Evolutionary conservation across 2,888 invertebrate species (phyloP), one percentile per base, ranked within the genome.

Genomic region (Alcis repandata): DNA sequence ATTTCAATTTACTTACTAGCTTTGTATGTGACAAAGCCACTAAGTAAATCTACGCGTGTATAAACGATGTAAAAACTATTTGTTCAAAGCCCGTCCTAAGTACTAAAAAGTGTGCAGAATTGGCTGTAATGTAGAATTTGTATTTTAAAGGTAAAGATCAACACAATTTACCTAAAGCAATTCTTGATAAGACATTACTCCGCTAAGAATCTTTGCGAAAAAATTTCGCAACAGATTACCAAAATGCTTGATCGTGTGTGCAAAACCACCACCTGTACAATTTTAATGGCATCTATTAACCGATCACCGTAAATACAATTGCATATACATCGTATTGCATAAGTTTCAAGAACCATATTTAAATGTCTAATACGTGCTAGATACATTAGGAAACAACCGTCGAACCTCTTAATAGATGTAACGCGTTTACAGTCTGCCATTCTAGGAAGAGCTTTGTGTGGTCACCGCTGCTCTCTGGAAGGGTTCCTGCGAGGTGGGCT

Each of bases 271-370:
- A 75, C 72, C 74, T 69, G 70, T 74, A 77, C 72, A 74, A 73
- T 77, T 80, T 69, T 80, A 80, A 84, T 80, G 75, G 75, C 77
- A 80, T 82, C 82, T 79, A 86, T 84, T 83, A 83, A 79, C 75
- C 70, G 73, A 66, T 66, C 65, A 78, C 76, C 71, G 74, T 65
- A 70, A 68, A 71, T 69, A 69, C 74, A 66, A 61, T 53, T 57
- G 65, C 65, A 59, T 68, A 68, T 82, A 79, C 77, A 84, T 56
- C 48, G 46, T 51, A 84, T 86, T 86, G 83, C 85, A 86, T 85
- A 85, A 88, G 89, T 90, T 90, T 83, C 84, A 76, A 84, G 91
- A 90, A 92, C 78, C 76, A 84, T 84, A 88, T 87, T 88, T 91
- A 87, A 88, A 91, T 87, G 79, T 84, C 79, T 85, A 86, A 90